Evolutionary conservation across 2,113 vertebrate genomes (phyloP).

Genomic region (Ciconia boyciana): DNA sequence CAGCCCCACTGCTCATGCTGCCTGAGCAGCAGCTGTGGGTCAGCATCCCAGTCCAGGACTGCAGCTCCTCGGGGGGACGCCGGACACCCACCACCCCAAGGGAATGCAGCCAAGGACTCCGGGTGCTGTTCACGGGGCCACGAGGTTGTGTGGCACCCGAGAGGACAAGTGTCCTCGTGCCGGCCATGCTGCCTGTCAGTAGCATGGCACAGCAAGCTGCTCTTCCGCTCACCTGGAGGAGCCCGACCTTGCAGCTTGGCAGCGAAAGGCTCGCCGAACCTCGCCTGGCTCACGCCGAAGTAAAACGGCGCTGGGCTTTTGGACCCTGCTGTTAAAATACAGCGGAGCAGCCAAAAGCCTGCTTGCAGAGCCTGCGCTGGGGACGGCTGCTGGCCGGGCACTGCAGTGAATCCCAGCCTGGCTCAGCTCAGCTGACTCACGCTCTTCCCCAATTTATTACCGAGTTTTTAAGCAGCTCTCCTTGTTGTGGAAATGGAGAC

Average conservation of each 20-base stretch:
- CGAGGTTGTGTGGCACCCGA: fast-evolving
- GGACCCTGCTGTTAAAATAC: neutral
- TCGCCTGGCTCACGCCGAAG: neutral
- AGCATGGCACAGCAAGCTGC: neutral
- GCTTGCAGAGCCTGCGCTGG: neutral
- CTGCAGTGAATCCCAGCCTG: fast-evolving
- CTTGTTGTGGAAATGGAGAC: neutral
- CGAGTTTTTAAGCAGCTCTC: neutral
- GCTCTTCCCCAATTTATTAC: neutral
- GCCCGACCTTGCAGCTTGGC: neutral
- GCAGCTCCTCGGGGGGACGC: neutral
- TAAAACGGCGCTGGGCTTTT: fast-evolving
- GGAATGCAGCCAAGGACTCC: neutral
- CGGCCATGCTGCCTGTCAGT: neutral
- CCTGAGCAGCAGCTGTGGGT: neutral
- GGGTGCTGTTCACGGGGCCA: neutral
- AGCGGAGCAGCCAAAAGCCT: neutral
- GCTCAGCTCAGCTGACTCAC: neutral
- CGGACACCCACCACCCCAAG: neutral
- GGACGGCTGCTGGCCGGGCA: neutral
- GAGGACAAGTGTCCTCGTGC: neutral
- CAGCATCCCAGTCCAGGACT: neutral
- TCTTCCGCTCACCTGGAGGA: neutral
- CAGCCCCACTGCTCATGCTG: neutral
- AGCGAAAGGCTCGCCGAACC: neutral